Conservation (phyloP, 2,888 invertebrate species). For the Shargacucullia verbasci region DNA sequence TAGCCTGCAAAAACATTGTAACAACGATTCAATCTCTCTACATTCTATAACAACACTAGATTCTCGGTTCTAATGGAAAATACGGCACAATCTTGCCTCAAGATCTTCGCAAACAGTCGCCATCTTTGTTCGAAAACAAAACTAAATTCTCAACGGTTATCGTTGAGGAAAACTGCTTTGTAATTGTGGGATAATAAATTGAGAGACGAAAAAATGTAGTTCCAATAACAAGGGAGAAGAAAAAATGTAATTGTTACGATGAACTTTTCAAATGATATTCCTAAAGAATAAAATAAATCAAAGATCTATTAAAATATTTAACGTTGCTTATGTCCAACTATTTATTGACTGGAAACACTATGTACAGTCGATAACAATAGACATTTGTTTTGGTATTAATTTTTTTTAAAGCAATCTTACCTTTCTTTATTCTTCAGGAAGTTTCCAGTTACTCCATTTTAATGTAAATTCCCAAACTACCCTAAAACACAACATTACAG, state of each 20-base stretch:
- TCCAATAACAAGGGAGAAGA: constrained; percentile 34
- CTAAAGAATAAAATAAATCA: not conserved
- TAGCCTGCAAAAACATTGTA: constrained; percentile 66
- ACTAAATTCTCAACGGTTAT: constrained; percentile 65
- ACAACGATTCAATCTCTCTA: constrained; percentile 76
- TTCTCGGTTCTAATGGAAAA: constrained; percentile 75
- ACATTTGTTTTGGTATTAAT: no score
- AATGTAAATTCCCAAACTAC: constrained; percentile 17
- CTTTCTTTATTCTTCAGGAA: no score
- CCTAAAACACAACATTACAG: constrained; percentile 38
- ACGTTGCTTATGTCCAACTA: no score
- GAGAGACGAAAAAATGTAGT: constrained; percentile 54
- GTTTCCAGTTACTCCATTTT: not conserved
- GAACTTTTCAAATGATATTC: constrained; percentile 12
- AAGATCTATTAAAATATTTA: not conserved
- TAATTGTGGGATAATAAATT: constrained; percentile 64
- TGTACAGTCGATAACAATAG: not conserved
- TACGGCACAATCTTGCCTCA: constrained; percentile 76
- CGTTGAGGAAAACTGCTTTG: constrained; percentile 68
- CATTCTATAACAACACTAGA: constrained; percentile 71
- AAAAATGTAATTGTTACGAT: constrained; percentile 50
- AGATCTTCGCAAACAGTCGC: constrained; percentile 75
- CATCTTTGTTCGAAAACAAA: constrained; percentile 69
- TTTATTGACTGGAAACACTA: not conserved
- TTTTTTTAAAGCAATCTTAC: no score